These are phyloP conservation scores for Thamnaconus septentrionalis DNA, from an alignment of 2,113 vertebrate species.

Conservation along the genomic window DNA sequence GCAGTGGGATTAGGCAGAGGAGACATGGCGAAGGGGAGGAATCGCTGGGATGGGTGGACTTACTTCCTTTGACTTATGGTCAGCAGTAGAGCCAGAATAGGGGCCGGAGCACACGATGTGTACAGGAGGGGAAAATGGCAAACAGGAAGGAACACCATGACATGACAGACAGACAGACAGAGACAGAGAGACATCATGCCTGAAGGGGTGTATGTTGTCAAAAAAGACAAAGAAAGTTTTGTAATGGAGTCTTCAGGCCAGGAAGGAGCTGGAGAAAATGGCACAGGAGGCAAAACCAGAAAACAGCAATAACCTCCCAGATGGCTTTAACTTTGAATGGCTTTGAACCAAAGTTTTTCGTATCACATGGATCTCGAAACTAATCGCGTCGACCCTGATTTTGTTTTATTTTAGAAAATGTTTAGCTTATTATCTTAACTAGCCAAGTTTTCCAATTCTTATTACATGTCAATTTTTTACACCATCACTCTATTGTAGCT, in stretches of 20 bases:
- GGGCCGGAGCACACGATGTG: constrained; percentile 55
- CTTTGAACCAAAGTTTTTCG: constrained; percentile 42
- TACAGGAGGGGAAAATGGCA: constrained; percentile 65
- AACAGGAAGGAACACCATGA: constrained; percentile 64
- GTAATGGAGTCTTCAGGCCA: constrained; percentile 32
- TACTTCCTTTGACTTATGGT: constrained; percentile 81
- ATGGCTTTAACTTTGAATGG: constrained; percentile 73
- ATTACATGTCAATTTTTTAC: too few species aligned
- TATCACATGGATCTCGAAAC: neutral
- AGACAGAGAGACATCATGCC: constrained; percentile 75
- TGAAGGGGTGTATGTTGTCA: constrained; percentile 46
- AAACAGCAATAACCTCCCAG: constrained; percentile 76
- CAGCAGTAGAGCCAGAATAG: constrained; percentile 65
- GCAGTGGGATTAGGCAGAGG: constrained; percentile 18
- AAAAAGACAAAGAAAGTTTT: constrained; percentile 30
- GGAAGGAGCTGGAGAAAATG: constrained; percentile 45
- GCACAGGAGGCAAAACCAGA: constrained; percentile 57
- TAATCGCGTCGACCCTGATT: neutral
- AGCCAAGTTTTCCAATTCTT: too few species aligned
- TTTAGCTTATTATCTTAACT: too few species aligned
- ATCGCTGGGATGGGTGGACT: constrained; percentile 53
- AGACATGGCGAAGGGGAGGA: constrained; percentile 29
- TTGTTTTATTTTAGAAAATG: too few species aligned
- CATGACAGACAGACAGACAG: constrained; percentile 61
- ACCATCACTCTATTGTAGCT: too few species aligned